Conservation (phyloP, 2,888 invertebrate genomes). For the Hermaeophaga mercurialis region DNA sequence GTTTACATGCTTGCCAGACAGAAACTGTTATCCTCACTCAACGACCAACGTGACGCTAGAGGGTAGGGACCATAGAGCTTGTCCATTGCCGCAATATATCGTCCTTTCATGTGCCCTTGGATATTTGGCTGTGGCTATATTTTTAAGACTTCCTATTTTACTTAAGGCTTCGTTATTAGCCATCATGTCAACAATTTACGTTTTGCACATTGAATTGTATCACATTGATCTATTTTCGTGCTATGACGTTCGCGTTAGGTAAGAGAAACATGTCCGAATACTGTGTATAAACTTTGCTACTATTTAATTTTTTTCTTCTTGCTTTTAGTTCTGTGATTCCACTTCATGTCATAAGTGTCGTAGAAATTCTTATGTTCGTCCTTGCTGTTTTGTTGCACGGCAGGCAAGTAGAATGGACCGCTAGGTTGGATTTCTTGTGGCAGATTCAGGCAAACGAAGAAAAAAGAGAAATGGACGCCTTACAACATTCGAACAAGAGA, state of each 20-base stretch:
- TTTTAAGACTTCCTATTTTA: conserved; percentile 80
- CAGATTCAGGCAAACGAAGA: conserved; percentile 88
- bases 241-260: conserved; percentile 80
- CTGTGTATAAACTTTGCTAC: not conserved
- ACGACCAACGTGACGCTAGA: conserved; percentile 62
- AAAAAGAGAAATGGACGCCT: conserved; percentile 90
- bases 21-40: conserved; percentile 57
- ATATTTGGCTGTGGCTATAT: conserved; percentile 83
- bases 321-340: conserved; percentile 69
- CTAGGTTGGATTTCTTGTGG: conserved; percentile 81
- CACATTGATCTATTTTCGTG: conserved; percentile 81
- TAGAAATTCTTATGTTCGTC: conserved; percentile 82
- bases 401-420: conserved; percentile 89
- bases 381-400: conserved; percentile 84
- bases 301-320: not conserved
- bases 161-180: conserved; percentile 79
- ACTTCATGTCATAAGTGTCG: conserved; percentile 76
- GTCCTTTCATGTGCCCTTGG: conserved; percentile 84
- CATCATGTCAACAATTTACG: conserved; percentile 80
- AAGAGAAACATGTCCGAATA: conserved; percentile 49
- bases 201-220: conserved; percentile 79
- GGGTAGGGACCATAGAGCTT: conserved; percentile 72
- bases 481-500: conserved; percentile 86
- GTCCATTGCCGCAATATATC: conserved; percentile 86
- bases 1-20: conserved; percentile 69